phyloP scores from a whole-genome alignment of 1,140 invertebrate species.

The Ericerus pela region DNA sequence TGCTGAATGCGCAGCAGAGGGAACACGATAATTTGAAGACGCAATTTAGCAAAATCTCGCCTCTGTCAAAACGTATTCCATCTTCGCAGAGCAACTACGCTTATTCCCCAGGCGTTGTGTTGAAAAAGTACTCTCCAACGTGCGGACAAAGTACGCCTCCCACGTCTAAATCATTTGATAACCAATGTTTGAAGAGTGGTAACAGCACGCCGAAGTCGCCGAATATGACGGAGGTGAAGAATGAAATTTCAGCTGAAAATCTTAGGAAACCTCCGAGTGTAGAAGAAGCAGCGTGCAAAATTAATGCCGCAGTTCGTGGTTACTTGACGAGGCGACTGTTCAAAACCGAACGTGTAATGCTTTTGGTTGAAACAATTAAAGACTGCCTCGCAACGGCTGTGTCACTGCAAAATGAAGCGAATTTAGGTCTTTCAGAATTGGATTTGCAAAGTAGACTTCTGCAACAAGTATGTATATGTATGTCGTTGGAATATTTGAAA shows the following conservation, averaged over 20 bases:
- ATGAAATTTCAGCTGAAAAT: no score
- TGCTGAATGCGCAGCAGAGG: background rate
- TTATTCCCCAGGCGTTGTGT: background rate
- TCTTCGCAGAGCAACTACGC: background rate
- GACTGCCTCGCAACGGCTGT: conserved; percentile 18
- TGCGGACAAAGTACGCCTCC: background rate
- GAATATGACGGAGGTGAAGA: background rate
- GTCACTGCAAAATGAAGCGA: conserved; percentile 14
- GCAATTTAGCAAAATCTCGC: background rate
- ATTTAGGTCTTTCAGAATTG: background rate
- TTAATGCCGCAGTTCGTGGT: conserved; percentile 17
- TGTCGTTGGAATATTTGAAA: no score
- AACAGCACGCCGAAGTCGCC: background rate
- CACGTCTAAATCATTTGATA: background rate
- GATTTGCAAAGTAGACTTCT: conserved; percentile 15
- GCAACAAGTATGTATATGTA: conserved; percentile 15
- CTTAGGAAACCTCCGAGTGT: background rate
- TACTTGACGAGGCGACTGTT: conserved; percentile 18
- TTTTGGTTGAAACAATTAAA: conserved; percentile 18
- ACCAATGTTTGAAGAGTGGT: background rate
- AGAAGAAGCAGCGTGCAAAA: conserved; percentile 12
- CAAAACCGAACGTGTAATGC: conserved; percentile 16
- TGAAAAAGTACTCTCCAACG: background rate
- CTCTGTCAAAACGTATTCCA: background rate
- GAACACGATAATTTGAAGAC: background rate